Conservation (phyloP, 2,888 invertebrate genomes). For the Penaeus monodon region DNA sequence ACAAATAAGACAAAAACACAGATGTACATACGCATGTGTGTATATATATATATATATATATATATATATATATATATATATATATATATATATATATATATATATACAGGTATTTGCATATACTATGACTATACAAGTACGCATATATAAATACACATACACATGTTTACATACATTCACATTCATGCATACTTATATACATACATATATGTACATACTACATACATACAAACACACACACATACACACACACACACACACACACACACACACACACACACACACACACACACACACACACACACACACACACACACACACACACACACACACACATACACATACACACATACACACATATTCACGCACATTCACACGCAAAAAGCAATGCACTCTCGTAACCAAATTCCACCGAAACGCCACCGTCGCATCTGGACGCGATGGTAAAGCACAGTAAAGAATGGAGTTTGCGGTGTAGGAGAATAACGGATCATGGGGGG, state of each 20-base stretch:
- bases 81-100: not conserved
- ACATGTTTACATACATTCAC: not conserved
- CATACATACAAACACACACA: slow-evolving; percentile 8
- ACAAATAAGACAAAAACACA: too few relatives aligned
- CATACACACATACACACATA: slow-evolving; percentile 11
- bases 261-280: slow-evolving; percentile 20
- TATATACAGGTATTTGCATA: not conserved
- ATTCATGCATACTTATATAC: not conserved
- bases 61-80: not conserved
- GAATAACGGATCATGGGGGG: too few relatives aligned
- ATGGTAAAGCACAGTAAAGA: too few relatives aligned
- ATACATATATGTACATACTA: not conserved
- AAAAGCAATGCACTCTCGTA: not conserved
- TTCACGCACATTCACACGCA: not conserved
- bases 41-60: not conserved
- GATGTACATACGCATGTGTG: not conserved
- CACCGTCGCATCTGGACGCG: too few relatives aligned
- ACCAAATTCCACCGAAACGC: too few relatives aligned
- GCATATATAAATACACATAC: not conserved
- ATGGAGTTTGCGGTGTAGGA: too few relatives aligned
- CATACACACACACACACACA: slow-evolving; percentile 12
- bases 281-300: slow-evolving; percentile 30
- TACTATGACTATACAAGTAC: not conserved
- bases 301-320: slow-evolving; percentile 22
- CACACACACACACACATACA: slow-evolving; percentile 18